Conservation (phyloP, 2,888 invertebrate genomes). For the Mesochorus sp. region DNA sequence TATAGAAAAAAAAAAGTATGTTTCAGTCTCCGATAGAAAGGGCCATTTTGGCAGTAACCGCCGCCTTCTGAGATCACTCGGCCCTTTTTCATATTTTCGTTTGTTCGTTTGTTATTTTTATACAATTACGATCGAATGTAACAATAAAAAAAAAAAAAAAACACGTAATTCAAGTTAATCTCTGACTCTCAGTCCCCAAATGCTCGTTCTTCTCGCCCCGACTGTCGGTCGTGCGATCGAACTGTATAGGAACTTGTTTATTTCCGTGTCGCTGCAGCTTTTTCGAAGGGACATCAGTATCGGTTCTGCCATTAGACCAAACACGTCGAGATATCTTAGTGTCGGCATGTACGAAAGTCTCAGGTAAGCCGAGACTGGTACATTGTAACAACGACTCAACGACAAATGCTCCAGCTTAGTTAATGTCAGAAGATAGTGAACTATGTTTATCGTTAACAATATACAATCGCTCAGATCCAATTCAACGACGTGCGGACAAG, state of each 20-base stretch:
- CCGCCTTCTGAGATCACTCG: conserved; percentile 28
- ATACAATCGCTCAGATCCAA: conserved; percentile 95
- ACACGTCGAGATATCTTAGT: conserved; percentile 90
- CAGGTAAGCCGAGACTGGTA: conserved; percentile 87
- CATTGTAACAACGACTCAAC: conserved; percentile 91
- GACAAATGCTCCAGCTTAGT: conserved; percentile 89
- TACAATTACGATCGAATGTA: not conserved
- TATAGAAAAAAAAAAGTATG: conserved; percentile 30
- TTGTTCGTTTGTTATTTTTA: not conserved
- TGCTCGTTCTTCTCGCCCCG: conserved; percentile 92
- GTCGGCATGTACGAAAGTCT: conserved; percentile 85
- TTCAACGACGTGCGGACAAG: conserved; percentile 90
- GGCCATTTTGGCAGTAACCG: conserved; percentile 17
- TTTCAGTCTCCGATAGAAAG: conserved; percentile 56
- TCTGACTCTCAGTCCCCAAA: conserved; percentile 94
- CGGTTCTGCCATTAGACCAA: conserved; percentile 88
- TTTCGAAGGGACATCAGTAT: conserved; percentile 82
- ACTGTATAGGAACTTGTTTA: conserved; percentile 91
- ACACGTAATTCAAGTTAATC: conserved; percentile 85
- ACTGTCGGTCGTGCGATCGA: conserved; percentile 95
- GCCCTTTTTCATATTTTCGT: conserved; percentile 17
- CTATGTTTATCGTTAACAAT: conserved; percentile 85
- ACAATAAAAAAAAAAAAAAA: conserved; percentile 1
- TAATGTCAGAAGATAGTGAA: conserved; percentile 85
- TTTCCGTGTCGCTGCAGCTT: conserved; percentile 85